These are phyloP conservation scores for Strigamia maritima DNA, from an alignment of 2,888 invertebrate genomes.

Conservation along the genomic window DNA sequence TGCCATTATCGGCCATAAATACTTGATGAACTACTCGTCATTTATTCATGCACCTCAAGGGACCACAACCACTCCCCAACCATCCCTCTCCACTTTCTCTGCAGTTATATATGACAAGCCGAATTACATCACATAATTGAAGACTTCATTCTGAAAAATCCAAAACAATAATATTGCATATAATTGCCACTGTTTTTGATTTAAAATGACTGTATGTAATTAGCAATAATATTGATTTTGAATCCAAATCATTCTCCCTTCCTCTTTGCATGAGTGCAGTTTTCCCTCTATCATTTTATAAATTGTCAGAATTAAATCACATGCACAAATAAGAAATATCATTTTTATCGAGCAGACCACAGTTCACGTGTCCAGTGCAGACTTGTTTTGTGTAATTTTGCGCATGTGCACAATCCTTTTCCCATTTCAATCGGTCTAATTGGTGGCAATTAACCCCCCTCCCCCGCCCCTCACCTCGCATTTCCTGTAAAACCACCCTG, in stretches of 20 bases:
- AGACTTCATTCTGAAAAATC: not conserved
- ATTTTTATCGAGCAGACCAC: not conserved
- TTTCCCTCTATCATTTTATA: not conserved
- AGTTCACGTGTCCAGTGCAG: not conserved
- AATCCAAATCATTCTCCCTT: not conserved
- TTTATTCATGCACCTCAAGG: constrained; percentile 16
- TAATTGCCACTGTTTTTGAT: not conserved
- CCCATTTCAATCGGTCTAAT: not conserved
- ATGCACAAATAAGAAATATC: not conserved
- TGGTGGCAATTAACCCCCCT: constrained; percentile 7
- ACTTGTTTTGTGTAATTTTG: not conserved
- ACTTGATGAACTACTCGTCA: constrained; percentile 20
- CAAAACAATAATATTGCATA: not conserved
- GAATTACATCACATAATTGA: constrained; percentile 6
- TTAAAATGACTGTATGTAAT: not conserved
- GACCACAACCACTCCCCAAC: not conserved
- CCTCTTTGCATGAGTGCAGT: not conserved
- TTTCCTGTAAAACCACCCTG: not conserved
- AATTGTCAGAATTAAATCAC: no score
- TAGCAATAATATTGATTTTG: not conserved
- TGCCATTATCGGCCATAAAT: constrained; percentile 16
- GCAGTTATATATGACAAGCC: not conserved
- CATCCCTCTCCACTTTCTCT: not conserved
- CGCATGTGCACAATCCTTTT: not conserved
- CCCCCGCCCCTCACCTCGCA: not conserved